A percentile compares a stretch with the other conserved stretches of the same genome.
These are phyloP conservation scores for Brachyistius frenatus DNA, from an alignment of 2,113 vertebrate species.

Conservation along the genomic window DNA sequence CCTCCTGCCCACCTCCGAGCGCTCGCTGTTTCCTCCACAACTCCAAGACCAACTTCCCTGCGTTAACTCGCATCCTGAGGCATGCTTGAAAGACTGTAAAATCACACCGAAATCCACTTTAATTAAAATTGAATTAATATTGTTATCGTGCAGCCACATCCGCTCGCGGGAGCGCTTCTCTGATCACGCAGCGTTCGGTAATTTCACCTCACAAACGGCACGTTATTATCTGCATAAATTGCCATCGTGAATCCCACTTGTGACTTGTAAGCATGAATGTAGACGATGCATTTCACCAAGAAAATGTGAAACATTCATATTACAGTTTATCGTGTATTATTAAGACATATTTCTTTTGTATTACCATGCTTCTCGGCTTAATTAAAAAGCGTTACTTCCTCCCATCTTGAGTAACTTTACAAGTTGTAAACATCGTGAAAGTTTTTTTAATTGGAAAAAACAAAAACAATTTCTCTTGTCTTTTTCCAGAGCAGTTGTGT, in stretches of 20 bases:
- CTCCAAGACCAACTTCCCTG: conserved; percentile 29
- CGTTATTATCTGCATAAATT: conserved; percentile 12
- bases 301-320: conserved; percentile 18
- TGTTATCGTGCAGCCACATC: neutral
- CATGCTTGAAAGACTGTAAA: neutral
- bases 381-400: neutral
- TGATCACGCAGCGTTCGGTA: conserved; percentile 6
- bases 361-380: neutral
- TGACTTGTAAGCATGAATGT: conserved; percentile 2
- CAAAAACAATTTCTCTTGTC: too few species aligned
- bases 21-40: conserved; percentile 34
- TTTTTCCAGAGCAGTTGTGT: too few species aligned
- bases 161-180: neutral
- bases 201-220: conserved; percentile 17
- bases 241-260: neutral
- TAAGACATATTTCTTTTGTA: neutral
- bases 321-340: conserved; percentile 8
- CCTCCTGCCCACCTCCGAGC: conserved; percentile 34
- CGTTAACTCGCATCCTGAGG: conserved; percentile 11
- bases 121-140: conserved; percentile 21
- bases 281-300: neutral
- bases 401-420: neutral
- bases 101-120: conserved; percentile 16
- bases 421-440: neutral
- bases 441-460: too few species aligned